Evolutionary conservation across 2,888 invertebrate genomes (phyloP).

Genomic region (Macrostomum cliftonense): DNA sequence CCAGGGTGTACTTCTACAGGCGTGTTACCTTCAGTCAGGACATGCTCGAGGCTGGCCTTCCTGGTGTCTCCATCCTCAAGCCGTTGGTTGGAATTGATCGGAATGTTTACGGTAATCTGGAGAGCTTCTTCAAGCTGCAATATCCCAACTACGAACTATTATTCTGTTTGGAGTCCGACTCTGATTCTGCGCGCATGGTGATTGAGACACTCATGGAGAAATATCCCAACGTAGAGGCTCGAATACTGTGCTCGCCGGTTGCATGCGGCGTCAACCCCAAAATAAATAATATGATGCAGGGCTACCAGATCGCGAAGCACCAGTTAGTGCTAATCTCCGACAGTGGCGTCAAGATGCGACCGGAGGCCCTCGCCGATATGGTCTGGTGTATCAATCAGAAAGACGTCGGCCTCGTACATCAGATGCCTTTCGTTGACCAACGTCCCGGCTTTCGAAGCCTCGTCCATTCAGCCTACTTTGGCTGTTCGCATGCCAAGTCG

Average conservation of each 20-base stretch:
- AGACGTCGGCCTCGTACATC: conserved; percentile 80
- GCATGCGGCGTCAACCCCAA: conserved; percentile 92
- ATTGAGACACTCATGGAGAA: conserved; percentile 61
- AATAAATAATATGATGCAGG: conserved; percentile 95
- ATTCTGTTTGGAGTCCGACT: conserved; percentile 75
- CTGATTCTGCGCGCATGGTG: conserved; percentile 65
- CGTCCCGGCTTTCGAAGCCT: conserved; percentile 1
- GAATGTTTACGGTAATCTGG: conserved; percentile 67
- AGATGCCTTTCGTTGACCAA: conserved; percentile 67
- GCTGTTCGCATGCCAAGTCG: conserved; percentile 83
- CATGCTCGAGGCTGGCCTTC: no score
- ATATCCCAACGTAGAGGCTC: conserved; percentile 61
- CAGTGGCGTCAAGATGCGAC: conserved; percentile 73
- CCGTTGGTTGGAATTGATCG: conserved; percentile 80
- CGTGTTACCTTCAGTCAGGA: no score
- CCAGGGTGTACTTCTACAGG: no score
- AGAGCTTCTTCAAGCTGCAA: conserved; percentile 80
- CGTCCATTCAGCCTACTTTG: conserved; percentile 61
- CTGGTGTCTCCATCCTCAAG: conserved; percentile 71
- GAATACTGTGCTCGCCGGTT: conserved; percentile 58
- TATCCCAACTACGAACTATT: conserved; percentile 76
- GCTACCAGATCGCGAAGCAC: conserved; percentile 69
- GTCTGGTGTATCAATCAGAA: conserved; percentile 54
- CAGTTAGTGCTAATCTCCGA: conserved; percentile 81
- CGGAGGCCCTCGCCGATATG: conserved; percentile 84